Conservation (phyloP, 2,888 invertebrate species). For the Strigamia crassipes region DNA sequence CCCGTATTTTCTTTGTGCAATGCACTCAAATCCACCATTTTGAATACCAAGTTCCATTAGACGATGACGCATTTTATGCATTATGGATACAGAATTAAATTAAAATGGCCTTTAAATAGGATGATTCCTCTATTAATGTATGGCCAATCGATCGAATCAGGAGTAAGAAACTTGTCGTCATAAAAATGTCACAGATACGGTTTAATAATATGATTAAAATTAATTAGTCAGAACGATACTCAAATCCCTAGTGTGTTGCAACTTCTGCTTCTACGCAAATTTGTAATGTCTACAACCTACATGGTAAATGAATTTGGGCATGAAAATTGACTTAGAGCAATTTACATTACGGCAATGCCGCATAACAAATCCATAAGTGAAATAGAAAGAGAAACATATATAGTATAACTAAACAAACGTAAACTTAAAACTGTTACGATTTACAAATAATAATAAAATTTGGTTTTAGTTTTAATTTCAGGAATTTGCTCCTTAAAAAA, state of each 20-base stretch:
- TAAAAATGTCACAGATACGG: neutral
- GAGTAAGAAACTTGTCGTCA: neutral
- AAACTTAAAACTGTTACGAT: too few relatives aligned
- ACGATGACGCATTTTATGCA: neutral
- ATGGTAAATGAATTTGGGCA: neutral
- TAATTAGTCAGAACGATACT: neutral
- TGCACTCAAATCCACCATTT: neutral
- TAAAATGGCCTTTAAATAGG: too few relatives aligned
- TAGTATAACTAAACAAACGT: too few relatives aligned
- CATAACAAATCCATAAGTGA: too few relatives aligned
- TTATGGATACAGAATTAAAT: neutral
- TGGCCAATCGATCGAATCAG: neutral
- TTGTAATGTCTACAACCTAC: neutral
- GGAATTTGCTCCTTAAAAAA: too few relatives aligned
- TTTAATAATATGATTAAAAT: constrained; percentile 7
- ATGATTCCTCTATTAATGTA: neutral
- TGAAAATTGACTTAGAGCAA: neutral
- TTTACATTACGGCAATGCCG: neutral
- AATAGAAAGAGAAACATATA: too few relatives aligned
- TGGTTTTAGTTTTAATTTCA: too few relatives aligned
- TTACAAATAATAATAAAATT: too few relatives aligned
- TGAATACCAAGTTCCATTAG: neutral
- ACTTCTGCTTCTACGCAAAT: neutral
- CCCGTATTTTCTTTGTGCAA: neutral
- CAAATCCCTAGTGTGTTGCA: neutral